phyloP scores from a whole-genome alignment of 2,113 vertebrate genomes.

The Lasiurus cinereus region DNA sequence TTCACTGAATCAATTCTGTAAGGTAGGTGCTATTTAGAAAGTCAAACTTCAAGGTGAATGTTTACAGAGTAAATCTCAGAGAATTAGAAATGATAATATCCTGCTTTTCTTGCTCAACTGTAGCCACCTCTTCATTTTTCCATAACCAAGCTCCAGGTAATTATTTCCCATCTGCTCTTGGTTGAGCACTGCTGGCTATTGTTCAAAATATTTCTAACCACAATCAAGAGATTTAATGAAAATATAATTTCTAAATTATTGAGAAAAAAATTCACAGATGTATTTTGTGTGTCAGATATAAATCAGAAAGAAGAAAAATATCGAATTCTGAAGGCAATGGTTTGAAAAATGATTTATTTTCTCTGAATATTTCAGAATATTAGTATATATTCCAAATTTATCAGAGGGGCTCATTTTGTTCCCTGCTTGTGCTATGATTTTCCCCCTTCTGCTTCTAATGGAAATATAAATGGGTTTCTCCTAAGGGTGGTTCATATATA shows the following conservation, averaged over 20 bases:
- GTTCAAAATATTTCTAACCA: background rate
- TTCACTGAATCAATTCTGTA: background rate
- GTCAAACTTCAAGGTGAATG: background rate
- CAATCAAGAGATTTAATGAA: slow-evolving; percentile 40
- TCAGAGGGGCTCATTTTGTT: background rate
- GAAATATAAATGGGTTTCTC: background rate
- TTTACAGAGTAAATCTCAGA: background rate
- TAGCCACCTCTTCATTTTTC: background rate
- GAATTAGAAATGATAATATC: background rate
- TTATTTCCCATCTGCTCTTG: slow-evolving; percentile 33
- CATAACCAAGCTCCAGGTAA: background rate
- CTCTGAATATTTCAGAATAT: background rate
- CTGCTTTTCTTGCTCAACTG: background rate
- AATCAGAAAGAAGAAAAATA: background rate
- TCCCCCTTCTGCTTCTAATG: background rate
- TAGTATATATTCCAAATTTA: slow-evolving; percentile 13
- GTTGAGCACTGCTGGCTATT: background rate
- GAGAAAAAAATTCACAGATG: slow-evolving; percentile 25
- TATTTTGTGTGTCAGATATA: background rate
- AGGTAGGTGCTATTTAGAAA: background rate
- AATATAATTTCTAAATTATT: slow-evolving; percentile 35
- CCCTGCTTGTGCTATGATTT: background rate
- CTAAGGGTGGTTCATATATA: background rate
- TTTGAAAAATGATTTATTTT: background rate
- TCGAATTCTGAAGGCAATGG: background rate